Evolutionary conservation across 2,888 invertebrate genomes (phyloP).

Genomic region (Holacanthella duospinosa): DNA sequence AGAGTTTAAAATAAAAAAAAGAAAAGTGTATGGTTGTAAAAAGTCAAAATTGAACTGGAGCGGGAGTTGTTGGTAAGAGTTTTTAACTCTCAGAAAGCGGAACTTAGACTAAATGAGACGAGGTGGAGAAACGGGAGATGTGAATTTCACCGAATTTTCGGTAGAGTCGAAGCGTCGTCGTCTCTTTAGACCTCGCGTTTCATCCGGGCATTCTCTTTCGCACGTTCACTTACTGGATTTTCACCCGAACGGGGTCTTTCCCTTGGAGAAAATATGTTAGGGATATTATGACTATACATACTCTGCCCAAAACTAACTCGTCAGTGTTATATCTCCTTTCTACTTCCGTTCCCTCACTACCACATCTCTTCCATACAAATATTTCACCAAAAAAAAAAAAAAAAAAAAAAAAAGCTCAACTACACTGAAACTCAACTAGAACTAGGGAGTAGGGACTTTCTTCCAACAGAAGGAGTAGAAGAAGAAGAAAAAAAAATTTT

Average conservation of each 20-base stretch:
- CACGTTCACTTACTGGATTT: too few relatives aligned
- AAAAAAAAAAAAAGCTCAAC: too few relatives aligned
- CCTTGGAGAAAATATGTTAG: too few relatives aligned
- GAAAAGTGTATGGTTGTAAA: not conserved
- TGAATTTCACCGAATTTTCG: conserved; percentile 1
- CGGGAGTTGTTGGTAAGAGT: not conserved
- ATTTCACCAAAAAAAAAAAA: not conserved
- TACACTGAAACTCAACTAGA: too few relatives aligned
- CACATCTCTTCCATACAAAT: not conserved
- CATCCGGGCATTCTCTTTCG: not conserved
- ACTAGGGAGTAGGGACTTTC: too few relatives aligned
- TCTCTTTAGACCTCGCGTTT: not conserved
- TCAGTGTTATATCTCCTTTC: not conserved
- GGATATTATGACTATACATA: too few relatives aligned
- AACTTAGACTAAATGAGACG: not conserved
- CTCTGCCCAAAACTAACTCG: too few relatives aligned
- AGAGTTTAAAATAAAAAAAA: too few relatives aligned
- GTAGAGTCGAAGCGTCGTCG: not conserved
- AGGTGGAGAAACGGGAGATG: too few relatives aligned
- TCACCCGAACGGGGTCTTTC: too few relatives aligned
- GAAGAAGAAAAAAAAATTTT: too few relatives aligned
- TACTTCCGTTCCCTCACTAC: not conserved
- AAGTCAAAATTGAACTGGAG: not conserved
- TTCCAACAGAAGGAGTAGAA: not conserved
- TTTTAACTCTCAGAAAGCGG: not conserved